These are phyloP conservation scores for Drosophila suboccidentalis DNA, from an alignment of 2,888 invertebrate genomes.

Conservation along the genomic window DNA sequence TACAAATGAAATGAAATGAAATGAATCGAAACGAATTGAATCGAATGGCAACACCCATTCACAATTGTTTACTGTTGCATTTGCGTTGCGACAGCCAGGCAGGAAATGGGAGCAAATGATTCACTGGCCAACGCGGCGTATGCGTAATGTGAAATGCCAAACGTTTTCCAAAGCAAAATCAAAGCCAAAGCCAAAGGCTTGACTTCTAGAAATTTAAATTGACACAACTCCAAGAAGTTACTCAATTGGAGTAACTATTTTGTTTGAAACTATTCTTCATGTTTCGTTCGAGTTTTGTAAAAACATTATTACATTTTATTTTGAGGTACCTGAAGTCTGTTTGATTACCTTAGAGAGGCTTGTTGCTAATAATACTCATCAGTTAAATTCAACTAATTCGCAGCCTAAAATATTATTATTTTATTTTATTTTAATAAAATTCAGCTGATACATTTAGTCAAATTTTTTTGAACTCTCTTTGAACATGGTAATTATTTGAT, in stretches of 20 bases:
- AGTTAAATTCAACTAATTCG: no score
- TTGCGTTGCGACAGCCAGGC: neutral
- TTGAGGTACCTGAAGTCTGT: no score
- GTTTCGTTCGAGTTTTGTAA: no score
- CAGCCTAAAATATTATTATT: no score
- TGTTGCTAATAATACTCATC: no score
- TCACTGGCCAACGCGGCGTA: constrained; percentile 21
- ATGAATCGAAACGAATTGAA: constrained; percentile 29
- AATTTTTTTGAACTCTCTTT: no score
- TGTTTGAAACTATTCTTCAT: neutral
- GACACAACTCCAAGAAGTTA: neutral
- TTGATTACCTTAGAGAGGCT: no score
- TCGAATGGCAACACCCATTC: constrained; percentile 6
- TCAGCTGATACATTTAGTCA: no score
- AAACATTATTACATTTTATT: no score
- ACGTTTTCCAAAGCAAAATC: neutral
- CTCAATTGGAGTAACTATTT: neutral
- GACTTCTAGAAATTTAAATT: neutral
- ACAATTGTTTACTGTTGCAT: constrained; percentile 2
- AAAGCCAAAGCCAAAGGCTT: neutral
- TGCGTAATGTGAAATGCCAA: constrained; percentile 1
- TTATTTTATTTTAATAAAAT: no score
- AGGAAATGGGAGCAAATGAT: constrained; percentile 26
- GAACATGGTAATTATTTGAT: no score
- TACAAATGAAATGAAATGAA: constrained; percentile 27